Percentiles rank a stretch among this genome's conserved stretches.
Evolutionary conservation across 2,113 vertebrate genomes (phyloP).

Genomic region (Melanerpes formicivorus): DNA sequence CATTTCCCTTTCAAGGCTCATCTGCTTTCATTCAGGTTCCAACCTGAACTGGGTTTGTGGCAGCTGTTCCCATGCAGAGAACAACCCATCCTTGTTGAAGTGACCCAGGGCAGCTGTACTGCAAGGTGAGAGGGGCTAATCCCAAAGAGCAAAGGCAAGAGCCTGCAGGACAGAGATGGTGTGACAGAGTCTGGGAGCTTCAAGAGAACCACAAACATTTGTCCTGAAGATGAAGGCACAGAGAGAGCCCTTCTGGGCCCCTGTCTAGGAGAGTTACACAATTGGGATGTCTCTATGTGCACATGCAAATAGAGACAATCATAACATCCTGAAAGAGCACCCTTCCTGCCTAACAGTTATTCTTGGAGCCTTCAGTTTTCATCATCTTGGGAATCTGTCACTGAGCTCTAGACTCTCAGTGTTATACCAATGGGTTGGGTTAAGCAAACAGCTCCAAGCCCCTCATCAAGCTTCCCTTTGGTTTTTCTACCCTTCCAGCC

Average conservation of each 20-base stretch:
- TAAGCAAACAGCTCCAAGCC: not conserved
- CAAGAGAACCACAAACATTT: not conserved
- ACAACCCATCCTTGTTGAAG: not conserved
- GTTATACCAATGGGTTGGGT: not conserved
- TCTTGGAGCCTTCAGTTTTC: not conserved
- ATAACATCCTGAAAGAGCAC: not conserved
- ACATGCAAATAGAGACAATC: not conserved
- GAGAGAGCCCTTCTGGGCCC: not conserved
- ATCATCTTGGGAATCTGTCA: not conserved
- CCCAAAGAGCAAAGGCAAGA: not conserved
- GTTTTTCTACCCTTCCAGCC: not conserved
- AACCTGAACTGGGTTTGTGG: not conserved
- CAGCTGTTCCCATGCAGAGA: not conserved
- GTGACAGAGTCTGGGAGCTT: not conserved
- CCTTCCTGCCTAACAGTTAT: not conserved
- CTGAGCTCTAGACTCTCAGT: not conserved
- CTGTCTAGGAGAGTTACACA: not conserved
- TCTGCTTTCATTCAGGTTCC: not conserved
- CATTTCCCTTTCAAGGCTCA: not conserved
- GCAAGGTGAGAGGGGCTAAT: not conserved
- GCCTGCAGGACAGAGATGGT: not conserved
- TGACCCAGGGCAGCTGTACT: accelerated
- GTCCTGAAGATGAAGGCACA: not conserved
- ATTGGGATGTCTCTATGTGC: not conserved
- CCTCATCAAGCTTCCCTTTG: not conserved